Evolutionary conservation across 2,113 vertebrate species (phyloP), one percentile per base, ranked within the genome.

Genomic region (Toxostoma redivivum): DNA sequence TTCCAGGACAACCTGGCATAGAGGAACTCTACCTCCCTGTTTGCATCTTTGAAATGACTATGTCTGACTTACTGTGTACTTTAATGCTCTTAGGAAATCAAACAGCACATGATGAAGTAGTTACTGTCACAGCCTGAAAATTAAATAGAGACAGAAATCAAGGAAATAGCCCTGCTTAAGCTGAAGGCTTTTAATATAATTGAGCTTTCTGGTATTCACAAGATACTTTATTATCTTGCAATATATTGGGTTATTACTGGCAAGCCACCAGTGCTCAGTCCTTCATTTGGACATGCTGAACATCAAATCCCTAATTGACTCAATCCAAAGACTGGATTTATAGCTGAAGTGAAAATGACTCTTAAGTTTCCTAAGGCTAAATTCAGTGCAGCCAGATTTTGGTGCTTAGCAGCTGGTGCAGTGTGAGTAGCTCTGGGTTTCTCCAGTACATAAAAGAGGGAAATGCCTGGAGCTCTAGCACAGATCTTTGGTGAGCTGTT

Each of bases 281-380:
- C 86, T 87, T 86, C 47, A n/a, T 66, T 73, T 89, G 47, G 16
- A 91, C 14, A 1, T 27, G 25, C 16, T 64, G 23, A 74, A 83
- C 33, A 67, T 84, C 60, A 74, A 78, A 67, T 44, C 37, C 44
- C 72, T 87, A 74, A 85, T 13, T 86, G 78, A 54, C 56, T 92
- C 73, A 81, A 10, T 73, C 57, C 16, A 54, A 84, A 74, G 35
- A 42, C 23, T 78, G 56, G 47, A 62, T 92, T 92, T 89, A 58
- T 81, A 81, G 47, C 72, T 91, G 60, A 94, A n/a, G 56, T 81
- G 80, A 69, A 92, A 96, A 92, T 91, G 12, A 35, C 20, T 94
- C 53, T 80, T 51, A 77, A 77, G 58, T 86, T 84, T 92, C 84
- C 73, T 56, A 20, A 87, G 73, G 67, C 35, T 44, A 51, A 61